phyloP scores from a whole-genome alignment of 2,888 invertebrate genomes.

The Dicranocentrus wangi region DNA sequence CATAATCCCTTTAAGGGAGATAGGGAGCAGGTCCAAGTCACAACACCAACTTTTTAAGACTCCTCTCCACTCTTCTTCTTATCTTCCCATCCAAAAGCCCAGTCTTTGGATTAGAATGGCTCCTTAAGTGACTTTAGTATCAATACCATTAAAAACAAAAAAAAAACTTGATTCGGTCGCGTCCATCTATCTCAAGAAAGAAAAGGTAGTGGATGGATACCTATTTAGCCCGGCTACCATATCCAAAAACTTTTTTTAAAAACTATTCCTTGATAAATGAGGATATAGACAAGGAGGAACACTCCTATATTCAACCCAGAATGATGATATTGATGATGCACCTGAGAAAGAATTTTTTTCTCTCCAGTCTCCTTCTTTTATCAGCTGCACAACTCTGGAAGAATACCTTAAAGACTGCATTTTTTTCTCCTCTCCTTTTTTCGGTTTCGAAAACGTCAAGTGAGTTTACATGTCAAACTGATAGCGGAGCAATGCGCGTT shows the following conservation, averaged over 20 bases:
- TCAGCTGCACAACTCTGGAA: no score
- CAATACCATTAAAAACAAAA: slow-evolving; percentile 38
- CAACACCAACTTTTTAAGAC: background rate
- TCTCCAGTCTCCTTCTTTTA: slow-evolving; percentile 21
- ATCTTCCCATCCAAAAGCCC: background rate
- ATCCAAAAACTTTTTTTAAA: no score
- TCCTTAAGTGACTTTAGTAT: slow-evolving; percentile 42
- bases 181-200: slow-evolving; percentile 40
- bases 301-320: background rate
- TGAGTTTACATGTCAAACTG: slow-evolving; percentile 62
- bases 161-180: slow-evolving; percentile 45
- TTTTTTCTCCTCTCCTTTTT: no score
- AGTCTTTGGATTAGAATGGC: slow-evolving; percentile 10
- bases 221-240: slow-evolving; percentile 14
- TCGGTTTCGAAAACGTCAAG: slow-evolving; percentile 50
- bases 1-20: background rate
- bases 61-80: background rate
- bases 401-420: slow-evolving; percentile 2
- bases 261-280: slow-evolving; percentile 11
- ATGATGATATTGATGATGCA: background rate
- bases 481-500: slow-evolving; percentile 38
- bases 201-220: slow-evolving; percentile 25
- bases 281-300: no score
- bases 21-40: slow-evolving; percentile 20
- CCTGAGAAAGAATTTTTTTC: slow-evolving; percentile 25